These are phyloP conservation scores for Liodrosophila aerea DNA, from an alignment of 2,888 invertebrate species.

Conservation along the genomic window DNA sequence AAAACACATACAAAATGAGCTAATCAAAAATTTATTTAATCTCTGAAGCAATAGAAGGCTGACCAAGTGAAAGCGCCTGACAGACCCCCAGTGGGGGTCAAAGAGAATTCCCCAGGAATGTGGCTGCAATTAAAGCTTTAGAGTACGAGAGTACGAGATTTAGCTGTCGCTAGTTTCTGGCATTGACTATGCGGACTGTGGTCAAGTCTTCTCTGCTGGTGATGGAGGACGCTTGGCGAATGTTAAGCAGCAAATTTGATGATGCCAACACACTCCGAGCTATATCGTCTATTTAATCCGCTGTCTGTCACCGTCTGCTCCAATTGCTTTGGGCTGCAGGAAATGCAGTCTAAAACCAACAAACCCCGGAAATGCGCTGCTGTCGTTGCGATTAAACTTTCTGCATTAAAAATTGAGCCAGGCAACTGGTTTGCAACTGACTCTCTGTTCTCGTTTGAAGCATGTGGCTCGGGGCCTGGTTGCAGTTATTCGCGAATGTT, in stretches of 20 bases:
- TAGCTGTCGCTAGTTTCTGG: slow-evolving; percentile 20
- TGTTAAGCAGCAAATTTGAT: slow-evolving; percentile 60
- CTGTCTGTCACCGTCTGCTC: slow-evolving; percentile 17
- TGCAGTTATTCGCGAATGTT: slow-evolving; percentile 35
- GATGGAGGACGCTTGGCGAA: slow-evolving; percentile 48
- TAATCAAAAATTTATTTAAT: slow-evolving; percentile 73
- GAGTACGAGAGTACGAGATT: slow-evolving; percentile 45
- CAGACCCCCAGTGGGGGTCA: slow-evolving; percentile 17
- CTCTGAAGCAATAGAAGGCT: slow-evolving; percentile 52
- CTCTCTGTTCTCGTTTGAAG: not conserved
- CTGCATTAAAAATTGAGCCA: slow-evolving; percentile 62
- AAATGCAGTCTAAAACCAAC: slow-evolving; percentile 68
- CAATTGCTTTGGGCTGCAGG: slow-evolving; percentile 37
- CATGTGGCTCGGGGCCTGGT: not conserved
- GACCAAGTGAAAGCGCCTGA: slow-evolving; percentile 57
- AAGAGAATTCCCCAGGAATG: slow-evolving; percentile 33
- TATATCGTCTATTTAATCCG: slow-evolving; percentile 19
- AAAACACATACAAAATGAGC: slow-evolving; percentile 36
- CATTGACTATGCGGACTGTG: slow-evolving; percentile 13
- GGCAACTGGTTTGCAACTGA: slow-evolving; percentile 14
- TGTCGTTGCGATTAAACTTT: slow-evolving; percentile 65
- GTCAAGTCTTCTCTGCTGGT: slow-evolving; percentile 22
- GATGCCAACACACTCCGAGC: slow-evolving; percentile 42
- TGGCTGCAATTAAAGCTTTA: slow-evolving; percentile 42
- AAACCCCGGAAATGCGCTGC: slow-evolving; percentile 65